phyloP scores from a whole-genome alignment of 1,140 invertebrate species.

The Eupeodes corollae region DNA sequence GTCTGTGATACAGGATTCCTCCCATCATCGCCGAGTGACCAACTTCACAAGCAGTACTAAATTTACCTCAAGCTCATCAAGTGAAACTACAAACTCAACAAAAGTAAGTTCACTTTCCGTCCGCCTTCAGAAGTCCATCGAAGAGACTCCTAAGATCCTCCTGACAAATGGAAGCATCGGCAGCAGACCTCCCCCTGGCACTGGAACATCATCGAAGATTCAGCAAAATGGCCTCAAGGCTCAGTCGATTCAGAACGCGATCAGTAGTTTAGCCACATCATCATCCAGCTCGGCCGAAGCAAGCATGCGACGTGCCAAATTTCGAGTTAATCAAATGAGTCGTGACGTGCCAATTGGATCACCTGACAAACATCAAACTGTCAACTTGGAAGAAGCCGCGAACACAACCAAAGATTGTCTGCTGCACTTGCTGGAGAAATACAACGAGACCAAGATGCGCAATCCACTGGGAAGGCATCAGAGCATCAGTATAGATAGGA shows the following conservation, averaged over 20 bases:
- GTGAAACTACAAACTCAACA: constrained; percentile 11
- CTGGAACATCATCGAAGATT: constrained; percentile 15
- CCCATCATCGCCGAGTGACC: constrained; percentile 7
- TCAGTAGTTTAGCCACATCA: neutral
- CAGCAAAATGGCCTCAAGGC: constrained; percentile 30
- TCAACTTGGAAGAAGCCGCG: constrained; percentile 45
- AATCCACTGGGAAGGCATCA: constrained; percentile 29
- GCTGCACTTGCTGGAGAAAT: constrained; percentile 58
- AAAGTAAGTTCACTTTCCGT: constrained; percentile 24
- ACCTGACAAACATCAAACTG: constrained; percentile 43
- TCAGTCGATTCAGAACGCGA: neutral
- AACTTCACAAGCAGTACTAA: constrained; percentile 6
- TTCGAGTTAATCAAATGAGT: constrained; percentile 45
- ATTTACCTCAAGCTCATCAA: constrained; percentile 4
- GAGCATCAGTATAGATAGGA: constrained; percentile 35
- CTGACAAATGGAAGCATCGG: constrained; percentile 14
- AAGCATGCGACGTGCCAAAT: constrained; percentile 41
- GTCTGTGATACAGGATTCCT: constrained; percentile 1
- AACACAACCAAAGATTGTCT: constrained; percentile 60
- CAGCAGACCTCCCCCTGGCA: constrained; percentile 7
- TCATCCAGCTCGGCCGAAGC: constrained; percentile 13
- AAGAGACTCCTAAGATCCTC: constrained; percentile 27
- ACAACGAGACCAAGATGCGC: constrained; percentile 45
- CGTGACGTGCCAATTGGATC: constrained; percentile 51
- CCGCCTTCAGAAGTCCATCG: constrained; percentile 30